Conservation (phyloP, 2,113 vertebrate genomes). For the Dicrurus megarhynchus region DNA sequence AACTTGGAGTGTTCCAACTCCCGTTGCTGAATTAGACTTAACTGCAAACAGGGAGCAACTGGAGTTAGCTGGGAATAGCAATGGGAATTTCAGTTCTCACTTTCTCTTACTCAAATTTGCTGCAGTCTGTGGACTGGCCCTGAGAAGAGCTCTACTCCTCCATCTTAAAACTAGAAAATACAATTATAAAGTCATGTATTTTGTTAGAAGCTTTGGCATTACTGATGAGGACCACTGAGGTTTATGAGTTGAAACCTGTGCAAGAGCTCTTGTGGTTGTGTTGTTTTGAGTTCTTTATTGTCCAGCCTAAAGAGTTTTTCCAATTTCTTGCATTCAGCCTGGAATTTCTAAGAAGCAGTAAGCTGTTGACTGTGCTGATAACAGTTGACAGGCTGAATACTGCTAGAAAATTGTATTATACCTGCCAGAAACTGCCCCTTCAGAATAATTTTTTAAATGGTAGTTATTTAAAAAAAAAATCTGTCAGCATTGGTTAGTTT, state of each 20-base stretch:
- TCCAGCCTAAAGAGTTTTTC: neutral
- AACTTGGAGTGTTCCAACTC: neutral
- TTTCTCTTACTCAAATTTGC: neutral
- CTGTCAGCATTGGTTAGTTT: neutral
- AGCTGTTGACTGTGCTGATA: neutral
- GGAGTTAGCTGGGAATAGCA: neutral
- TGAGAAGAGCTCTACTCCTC: neutral
- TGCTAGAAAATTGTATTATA: neutral
- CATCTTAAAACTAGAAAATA: neutral
- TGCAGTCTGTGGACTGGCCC: accelerated
- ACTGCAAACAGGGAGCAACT: neutral
- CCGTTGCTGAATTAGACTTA: neutral
- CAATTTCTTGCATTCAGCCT: neutral
- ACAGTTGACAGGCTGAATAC: neutral
- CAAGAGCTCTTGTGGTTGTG: neutral
- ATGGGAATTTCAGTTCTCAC: neutral
- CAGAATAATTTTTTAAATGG: neutral
- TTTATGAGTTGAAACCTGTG: neutral
- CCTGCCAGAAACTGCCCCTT: neutral
- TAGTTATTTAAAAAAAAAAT: neutral
- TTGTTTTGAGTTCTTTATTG: neutral
- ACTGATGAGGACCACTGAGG: neutral
- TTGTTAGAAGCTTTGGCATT: neutral
- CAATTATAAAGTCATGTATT: neutral
- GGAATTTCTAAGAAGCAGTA: neutral